Evolutionary conservation across 2,888 invertebrate species (phyloP).

Genomic region (Stenotaenia linearis): DNA sequence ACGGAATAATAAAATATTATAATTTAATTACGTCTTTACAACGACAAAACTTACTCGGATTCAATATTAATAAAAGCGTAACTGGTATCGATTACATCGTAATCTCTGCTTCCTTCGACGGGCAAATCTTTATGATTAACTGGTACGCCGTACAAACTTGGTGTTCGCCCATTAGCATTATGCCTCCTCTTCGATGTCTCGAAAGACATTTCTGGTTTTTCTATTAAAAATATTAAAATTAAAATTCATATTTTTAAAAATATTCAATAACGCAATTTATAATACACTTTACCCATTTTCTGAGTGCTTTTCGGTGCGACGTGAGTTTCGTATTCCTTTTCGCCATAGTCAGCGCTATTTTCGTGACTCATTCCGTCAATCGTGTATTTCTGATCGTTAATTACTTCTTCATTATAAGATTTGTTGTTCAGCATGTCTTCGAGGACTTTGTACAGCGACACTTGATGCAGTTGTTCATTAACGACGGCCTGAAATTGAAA

Average conservation of each 20-base stretch:
- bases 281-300: neutral
- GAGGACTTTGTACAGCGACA: slow-evolving; percentile 11
- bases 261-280: neutral
- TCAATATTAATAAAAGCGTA: slow-evolving; percentile 72
- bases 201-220: neutral
- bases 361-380: slow-evolving; percentile 21
- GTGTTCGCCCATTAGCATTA: slow-evolving; percentile 6
- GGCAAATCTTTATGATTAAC: neutral
- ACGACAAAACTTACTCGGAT: slow-evolving; percentile 54
- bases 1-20: slow-evolving; percentile 31
- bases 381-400: slow-evolving; percentile 21
- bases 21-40: neutral
- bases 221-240: neutral
- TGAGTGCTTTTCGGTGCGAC: neutral
- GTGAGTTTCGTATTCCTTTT: neutral
- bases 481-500: slow-evolving; percentile 27
- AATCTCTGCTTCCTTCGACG: slow-evolving; percentile 34
- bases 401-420: neutral
- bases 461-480: slow-evolving; percentile 30
- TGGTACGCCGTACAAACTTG: slow-evolving; percentile 11
- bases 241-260: neutral
- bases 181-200: slow-evolving; percentile 27
- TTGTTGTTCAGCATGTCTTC: slow-evolving; percentile 32
- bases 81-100: slow-evolving; percentile 60
- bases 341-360: neutral